These are phyloP conservation scores for Dendroctonus valens DNA, from an alignment of 1,140 invertebrate genomes.

Conservation along the genomic window DNA sequence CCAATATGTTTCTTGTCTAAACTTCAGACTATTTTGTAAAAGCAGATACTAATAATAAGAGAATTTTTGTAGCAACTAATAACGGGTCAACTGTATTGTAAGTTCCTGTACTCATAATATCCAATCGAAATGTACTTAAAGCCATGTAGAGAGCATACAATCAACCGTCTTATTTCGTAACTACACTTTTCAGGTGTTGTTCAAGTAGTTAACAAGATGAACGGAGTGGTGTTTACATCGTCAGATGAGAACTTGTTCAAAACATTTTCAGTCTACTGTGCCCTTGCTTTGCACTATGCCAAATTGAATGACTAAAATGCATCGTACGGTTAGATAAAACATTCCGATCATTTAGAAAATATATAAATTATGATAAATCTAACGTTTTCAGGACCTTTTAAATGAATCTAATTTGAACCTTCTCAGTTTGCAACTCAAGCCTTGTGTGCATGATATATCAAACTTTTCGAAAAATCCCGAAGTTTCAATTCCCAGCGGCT, in stretches of 20 bases:
- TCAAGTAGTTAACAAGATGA: slow-evolving; percentile 56
- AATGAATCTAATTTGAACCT: slow-evolving; percentile 32
- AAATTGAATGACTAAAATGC: slow-evolving; percentile 35
- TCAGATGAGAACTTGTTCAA: slow-evolving; percentile 55
- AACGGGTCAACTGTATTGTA: no score
- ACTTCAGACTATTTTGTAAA: no score
- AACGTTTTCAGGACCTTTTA: slow-evolving; percentile 25
- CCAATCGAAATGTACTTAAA: no score
- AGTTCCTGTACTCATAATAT: no score
- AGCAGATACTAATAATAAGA: no score
- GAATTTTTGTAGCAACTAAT: no score
- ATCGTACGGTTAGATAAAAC: slow-evolving; percentile 20
- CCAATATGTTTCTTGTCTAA: no score
- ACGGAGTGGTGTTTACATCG: slow-evolving; percentile 50
- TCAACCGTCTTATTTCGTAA: no score
- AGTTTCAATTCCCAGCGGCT: slow-evolving; percentile 28
- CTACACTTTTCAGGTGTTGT: slow-evolving; percentile 51
- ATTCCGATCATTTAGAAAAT: not conserved
- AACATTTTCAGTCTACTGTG: slow-evolving; percentile 54
- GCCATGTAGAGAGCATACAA: no score
- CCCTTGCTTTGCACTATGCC: slow-evolving; percentile 35
- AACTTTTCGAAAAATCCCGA: slow-evolving; percentile 27
- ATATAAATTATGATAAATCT: not conserved
- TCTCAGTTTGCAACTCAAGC: slow-evolving; percentile 34
- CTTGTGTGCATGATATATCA: slow-evolving; percentile 38